Conservation (phyloP, 2,113 vertebrate genomes). For the Chloropsis hardwickii region DNA sequence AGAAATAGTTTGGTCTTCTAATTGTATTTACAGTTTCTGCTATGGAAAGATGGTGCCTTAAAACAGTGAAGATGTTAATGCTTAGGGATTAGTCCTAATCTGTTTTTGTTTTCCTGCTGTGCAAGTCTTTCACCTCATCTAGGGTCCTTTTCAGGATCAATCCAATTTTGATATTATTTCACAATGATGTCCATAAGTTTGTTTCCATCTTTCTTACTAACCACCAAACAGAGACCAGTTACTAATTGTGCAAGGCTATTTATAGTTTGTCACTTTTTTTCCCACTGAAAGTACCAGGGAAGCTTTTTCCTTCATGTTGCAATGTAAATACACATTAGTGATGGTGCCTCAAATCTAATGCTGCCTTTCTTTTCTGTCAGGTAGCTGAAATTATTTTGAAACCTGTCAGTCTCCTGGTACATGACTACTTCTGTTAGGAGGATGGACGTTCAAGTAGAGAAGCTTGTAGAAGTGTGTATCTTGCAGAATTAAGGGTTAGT, state of each 20-base stretch:
- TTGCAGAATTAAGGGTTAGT: neutral
- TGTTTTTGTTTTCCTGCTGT: neutral
- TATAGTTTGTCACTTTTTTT: neutral
- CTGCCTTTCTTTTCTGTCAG: neutral
- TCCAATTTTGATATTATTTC: neutral
- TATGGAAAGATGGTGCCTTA: neutral
- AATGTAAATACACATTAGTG: rapidly evolving
- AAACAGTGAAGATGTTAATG: neutral
- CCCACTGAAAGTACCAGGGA: neutral
- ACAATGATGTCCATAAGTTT: neutral
- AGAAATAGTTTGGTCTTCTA: neutral
- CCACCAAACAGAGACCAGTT: neutral
- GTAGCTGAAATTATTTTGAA: neutral
- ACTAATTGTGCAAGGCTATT: neutral
- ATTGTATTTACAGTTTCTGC: neutral
- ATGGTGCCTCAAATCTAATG: neutral
- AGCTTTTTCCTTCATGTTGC: neutral
- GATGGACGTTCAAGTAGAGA: neutral
- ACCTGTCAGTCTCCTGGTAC: neutral
- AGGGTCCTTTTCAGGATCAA: neutral
- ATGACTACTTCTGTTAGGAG: neutral
- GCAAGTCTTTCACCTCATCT: neutral
- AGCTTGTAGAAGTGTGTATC: neutral
- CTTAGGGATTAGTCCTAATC: neutral
- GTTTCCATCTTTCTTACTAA: neutral